Evolutionary conservation across 2,888 invertebrate genomes (phyloP), one percentile per base, ranked within the genome.

Genomic region (Scaptomyza reducta): DNA sequence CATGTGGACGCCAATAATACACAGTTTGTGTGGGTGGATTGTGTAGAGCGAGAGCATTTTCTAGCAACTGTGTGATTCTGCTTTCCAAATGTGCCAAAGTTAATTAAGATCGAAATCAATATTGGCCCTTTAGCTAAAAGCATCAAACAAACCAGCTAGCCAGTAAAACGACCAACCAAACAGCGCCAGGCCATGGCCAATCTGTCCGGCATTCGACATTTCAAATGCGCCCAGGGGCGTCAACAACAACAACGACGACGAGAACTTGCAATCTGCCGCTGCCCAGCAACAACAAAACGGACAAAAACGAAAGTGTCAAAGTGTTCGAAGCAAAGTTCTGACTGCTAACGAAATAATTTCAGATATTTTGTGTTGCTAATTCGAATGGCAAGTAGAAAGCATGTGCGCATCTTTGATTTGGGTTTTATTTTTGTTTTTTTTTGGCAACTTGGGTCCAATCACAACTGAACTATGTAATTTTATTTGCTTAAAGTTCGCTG

Each of bases 31-130:
- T 49, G 53, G 35, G 6, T 2, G 5, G 14, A 25, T 55, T 22
- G 11, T 31, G 6, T 16, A 16, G n/a, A 4, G 1, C 4, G 13
- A 18, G 44, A 31, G 33, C 38, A 53, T 47, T 54, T 53, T 49
- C 31, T 62, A 57, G 71, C 71, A 62, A 67, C 70, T 61, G 62
- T 71, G 72, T 68, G 74, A 87, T 72, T 40, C 40, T 66, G 89
- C 82, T 85, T 76, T 76, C 78, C 84, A 89, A 89, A 90, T 89
- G 89, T 87, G 89, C 85, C 87, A 89, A 90, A 89, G 90, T 90
- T 90, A 90, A 89, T 89, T 89, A 89, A 89, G 90, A 89, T 89
- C 85, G 79, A 83, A 88, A 89, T 90, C 89, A 89, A 89, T 89
- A 89, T 88, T 89, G 88, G 82, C 79, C 83, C 79, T 80, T 83